These are phyloP conservation scores for Picathartes gymnocephalus DNA, from an alignment of 2,113 vertebrate genomes.

Conservation along the genomic window DNA sequence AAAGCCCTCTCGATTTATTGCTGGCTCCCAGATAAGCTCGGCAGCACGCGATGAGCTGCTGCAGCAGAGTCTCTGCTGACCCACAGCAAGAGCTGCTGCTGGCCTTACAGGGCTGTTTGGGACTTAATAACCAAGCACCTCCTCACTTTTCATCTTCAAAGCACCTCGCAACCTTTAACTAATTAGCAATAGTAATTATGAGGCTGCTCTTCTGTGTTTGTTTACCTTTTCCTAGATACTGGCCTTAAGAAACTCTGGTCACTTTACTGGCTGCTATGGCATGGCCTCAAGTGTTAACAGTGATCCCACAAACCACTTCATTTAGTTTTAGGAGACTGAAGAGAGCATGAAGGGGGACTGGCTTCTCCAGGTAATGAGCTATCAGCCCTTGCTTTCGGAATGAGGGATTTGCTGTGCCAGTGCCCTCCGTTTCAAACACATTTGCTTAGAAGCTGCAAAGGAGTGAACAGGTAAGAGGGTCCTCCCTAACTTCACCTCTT, in stretches of 20 bases:
- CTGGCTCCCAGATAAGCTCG: not conserved
- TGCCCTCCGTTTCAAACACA: accelerated
- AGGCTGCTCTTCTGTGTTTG: not conserved
- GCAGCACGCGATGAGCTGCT: not conserved
- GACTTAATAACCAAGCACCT: not conserved
- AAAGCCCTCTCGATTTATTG: not conserved
- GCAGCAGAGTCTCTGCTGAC: not conserved
- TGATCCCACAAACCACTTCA: not conserved
- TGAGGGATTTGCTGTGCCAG: not conserved
- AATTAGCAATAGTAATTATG: not conserved
- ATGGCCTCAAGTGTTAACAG: not conserved
- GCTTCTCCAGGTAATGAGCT: not conserved
- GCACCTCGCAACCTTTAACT: not conserved
- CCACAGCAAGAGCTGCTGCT: not conserved
- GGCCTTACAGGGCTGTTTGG: not conserved
- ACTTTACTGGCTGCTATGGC: not conserved
- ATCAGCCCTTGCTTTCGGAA: not conserved
- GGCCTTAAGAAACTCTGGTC: not conserved
- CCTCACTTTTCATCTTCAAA: constrained; percentile 30
- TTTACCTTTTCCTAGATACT: not conserved
- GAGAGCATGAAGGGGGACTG: not conserved
- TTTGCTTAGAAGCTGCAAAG: not conserved
- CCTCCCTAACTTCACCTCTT: not conserved
- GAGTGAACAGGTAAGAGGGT: not conserved
- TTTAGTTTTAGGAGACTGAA: not conserved